A percentile compares a stretch with the other conserved stretches of the same genome.
Evolutionary conservation across 2,113 vertebrate genomes (phyloP).

Genomic region (Dasyurus viverrinus): DNA sequence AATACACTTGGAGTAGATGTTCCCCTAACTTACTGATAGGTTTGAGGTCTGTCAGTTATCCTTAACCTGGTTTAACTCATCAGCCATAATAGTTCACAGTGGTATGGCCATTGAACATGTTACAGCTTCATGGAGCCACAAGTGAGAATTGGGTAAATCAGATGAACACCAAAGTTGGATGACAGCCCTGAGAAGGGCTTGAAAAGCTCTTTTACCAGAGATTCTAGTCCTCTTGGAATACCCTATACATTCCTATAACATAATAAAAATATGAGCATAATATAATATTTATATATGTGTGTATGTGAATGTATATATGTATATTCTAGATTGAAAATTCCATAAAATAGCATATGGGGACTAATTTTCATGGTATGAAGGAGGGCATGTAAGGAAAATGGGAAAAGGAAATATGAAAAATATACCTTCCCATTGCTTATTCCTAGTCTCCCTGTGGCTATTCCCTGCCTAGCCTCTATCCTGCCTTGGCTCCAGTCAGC

Average conservation of each 20-base stretch:
- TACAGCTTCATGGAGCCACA: neutral
- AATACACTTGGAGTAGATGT: neutral
- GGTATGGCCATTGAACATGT: neutral
- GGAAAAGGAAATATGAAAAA: no score
- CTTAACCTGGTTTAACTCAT: neutral
- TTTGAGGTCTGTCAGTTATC: neutral
- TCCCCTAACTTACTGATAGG: neutral
- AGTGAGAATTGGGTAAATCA: neutral
- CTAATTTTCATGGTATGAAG: neutral
- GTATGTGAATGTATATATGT: neutral
- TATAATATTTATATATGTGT: neutral
- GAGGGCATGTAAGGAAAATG: neutral
- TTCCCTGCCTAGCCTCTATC: neutral
- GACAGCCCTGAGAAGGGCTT: neutral
- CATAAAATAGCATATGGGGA: neutral
- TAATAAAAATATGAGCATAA: neutral
- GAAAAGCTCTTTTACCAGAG: neutral
- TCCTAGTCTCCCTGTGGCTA: accelerated
- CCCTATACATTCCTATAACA: neutral
- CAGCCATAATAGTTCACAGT: neutral
- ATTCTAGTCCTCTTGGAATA: neutral
- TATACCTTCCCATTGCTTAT: neutral
- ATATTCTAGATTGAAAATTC: neutral
- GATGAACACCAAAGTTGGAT: neutral
- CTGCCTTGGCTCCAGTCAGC: neutral